Evolutionary conservation across 2,888 invertebrate genomes (phyloP).

Genomic region (Archaeoteleia sp.): DNA sequence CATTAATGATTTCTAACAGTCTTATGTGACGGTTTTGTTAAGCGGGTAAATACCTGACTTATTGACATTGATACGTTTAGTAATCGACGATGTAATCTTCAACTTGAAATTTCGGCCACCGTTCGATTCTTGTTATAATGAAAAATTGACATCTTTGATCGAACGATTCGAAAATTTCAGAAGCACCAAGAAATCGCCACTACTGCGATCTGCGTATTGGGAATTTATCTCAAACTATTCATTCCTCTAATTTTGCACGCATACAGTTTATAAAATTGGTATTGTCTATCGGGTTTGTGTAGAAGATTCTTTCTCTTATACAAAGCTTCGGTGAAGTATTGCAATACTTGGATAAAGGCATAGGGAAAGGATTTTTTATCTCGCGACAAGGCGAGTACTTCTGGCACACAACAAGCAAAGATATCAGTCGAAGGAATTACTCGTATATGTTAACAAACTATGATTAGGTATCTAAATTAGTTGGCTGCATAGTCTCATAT

Average conservation of each 20-base stretch:
- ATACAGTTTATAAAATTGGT: conserved; percentile 40
- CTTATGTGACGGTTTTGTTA: conserved; percentile 31
- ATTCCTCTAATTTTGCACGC: conserved; percentile 31
- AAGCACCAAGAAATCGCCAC: conserved; percentile 9
- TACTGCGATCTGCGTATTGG: not conserved
- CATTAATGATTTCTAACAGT: conserved; percentile 34
- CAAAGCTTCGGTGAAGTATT: conserved; percentile 22
- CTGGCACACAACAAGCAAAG: not conserved
- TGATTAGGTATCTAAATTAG: not conserved
- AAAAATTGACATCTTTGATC: conserved; percentile 25
- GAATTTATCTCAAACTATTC: conserved; percentile 20
- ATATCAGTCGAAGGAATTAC: conserved; percentile 2
- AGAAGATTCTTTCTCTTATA: conserved; percentile 16
- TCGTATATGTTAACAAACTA: conserved; percentile 1
- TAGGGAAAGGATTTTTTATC: conserved; percentile 4
- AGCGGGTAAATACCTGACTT: conserved; percentile 28
- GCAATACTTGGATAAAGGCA: conserved; percentile 18
- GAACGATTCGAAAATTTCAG: conserved; percentile 11
- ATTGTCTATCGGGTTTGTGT: conserved; percentile 48
- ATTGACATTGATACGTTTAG: conserved; percentile 32
- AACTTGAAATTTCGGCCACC: conserved; percentile 8
- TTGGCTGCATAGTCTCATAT: no score
- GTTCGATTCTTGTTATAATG: conserved; percentile 13
- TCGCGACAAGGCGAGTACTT: not conserved
- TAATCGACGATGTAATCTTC: conserved; percentile 20